Conservation (phyloP, 2,888 invertebrate species). For the Ophion ventricosus region DNA sequence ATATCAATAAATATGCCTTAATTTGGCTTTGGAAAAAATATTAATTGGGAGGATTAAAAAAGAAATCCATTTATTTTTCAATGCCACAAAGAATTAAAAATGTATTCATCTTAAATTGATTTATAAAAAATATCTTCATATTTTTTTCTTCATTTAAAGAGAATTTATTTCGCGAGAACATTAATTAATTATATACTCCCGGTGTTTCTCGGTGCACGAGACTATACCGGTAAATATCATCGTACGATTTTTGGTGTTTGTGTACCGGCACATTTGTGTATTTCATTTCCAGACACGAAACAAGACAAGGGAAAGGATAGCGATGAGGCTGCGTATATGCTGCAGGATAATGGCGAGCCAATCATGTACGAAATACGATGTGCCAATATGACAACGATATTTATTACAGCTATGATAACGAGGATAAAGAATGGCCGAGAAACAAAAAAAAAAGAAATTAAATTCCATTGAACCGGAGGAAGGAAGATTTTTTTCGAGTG, state of each 20-base stretch:
- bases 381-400: slow-evolving; percentile 44
- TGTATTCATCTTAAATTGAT: no score
- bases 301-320: slow-evolving; percentile 82
- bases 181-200: background rate
- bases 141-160: background rate
- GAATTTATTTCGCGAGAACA: no score
- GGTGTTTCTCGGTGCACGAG: background rate
- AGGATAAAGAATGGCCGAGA: slow-evolving; percentile 26
- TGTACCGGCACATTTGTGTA: slow-evolving; percentile 68
- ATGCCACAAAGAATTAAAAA: no score
- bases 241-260: slow-evolving; percentile 48
- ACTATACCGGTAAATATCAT: background rate
- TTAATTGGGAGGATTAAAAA: background rate
- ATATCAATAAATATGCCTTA: background rate
- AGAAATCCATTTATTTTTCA: no score
- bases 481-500: background rate
- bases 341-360: slow-evolving; percentile 79
- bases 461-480: slow-evolving; percentile 1
- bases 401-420: slow-evolving; percentile 57
- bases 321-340: slow-evolving; percentile 79
- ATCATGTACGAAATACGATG: slow-evolving; percentile 76
- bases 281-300: slow-evolving; percentile 80
- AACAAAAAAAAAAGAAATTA: slow-evolving; percentile 2
- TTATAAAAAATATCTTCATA: no score
- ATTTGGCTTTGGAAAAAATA: background rate